Percentiles rank a stretch among this genome's conserved stretches.
These are phyloP conservation scores for Epinephelus malabaricus DNA, from an alignment of 2,797 vertebrate species.

Conservation along the genomic window DNA sequence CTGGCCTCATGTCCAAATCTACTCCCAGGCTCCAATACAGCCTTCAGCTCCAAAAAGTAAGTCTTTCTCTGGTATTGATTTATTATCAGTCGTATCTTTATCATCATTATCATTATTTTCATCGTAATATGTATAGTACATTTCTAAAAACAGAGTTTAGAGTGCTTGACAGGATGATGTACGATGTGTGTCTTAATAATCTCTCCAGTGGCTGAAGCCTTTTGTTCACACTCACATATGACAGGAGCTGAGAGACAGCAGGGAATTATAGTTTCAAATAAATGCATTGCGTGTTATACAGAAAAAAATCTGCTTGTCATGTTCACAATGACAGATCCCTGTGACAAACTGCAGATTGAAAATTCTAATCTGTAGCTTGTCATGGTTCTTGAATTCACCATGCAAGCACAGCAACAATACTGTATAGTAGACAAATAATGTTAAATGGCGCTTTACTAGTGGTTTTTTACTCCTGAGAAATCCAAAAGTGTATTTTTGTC, in stretches of 20 bases:
- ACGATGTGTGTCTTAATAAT: conserved; percentile 63
- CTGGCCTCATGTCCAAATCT: conserved; percentile 86
- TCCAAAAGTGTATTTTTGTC: not conserved
- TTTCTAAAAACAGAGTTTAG: conserved; percentile 24
- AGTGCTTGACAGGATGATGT: conserved; percentile 62
- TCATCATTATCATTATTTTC: conserved; percentile 27
- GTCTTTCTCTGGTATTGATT: conserved; percentile 17
- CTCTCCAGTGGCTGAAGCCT: conserved; percentile 58
- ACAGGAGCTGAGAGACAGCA: conserved; percentile 52
- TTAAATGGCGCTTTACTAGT: conserved; percentile 5
- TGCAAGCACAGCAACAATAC: conserved; percentile 46
- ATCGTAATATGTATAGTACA: conserved; percentile 25
- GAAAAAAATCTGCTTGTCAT: conserved; percentile 65
- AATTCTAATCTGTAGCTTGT: conserved; percentile 59
- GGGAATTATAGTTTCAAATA: conserved; percentile 60
- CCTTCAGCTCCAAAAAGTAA: conserved; percentile 77
- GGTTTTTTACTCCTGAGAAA: not conserved
- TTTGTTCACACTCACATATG: conserved; percentile 67
- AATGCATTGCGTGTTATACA: conserved; percentile 42
- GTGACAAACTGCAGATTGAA: conserved; percentile 67
- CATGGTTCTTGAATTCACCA: conserved; percentile 29
- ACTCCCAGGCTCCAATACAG: conserved; percentile 73
- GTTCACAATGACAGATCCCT: conserved; percentile 62
- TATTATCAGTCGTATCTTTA: conserved; percentile 12
- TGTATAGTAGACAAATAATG: conserved; percentile 13